These are phyloP conservation scores for Poeciliopsis turrubarensis DNA, from an alignment of 2,113 vertebrate species.

Conservation along the genomic window DNA sequence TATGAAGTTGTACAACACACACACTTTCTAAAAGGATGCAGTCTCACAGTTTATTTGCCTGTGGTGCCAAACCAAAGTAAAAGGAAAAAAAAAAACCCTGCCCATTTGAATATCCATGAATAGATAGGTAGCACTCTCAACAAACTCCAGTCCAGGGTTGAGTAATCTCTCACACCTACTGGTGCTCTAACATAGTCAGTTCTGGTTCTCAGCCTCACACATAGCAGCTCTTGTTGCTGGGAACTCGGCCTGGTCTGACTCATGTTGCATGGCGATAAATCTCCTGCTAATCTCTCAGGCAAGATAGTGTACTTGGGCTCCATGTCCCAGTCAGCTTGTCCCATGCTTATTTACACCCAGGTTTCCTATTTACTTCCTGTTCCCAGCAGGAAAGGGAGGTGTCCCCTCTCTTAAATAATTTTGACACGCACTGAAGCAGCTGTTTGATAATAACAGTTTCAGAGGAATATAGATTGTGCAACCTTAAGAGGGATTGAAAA, in stretches of 20 bases:
- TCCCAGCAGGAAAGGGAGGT: constrained; percentile 65
- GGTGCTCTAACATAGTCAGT: constrained; percentile 33
- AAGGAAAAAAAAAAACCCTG: neutral
- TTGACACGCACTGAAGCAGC: constrained; percentile 32
- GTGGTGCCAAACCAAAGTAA: neutral
- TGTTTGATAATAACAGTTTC: constrained; percentile 32
- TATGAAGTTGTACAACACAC: neutral
- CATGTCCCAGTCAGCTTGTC: constrained; percentile 60
- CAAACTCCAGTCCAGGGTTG: neutral
- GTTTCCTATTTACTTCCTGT: constrained; percentile 65
- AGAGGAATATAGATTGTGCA: constrained; percentile 6
- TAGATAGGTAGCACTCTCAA: neutral
- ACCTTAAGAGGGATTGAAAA: neutral
- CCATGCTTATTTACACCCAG: constrained; percentile 67
- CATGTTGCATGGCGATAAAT: constrained; percentile 79
- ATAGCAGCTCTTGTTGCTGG: constrained; percentile 65
- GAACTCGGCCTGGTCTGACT: constrained; percentile 65
- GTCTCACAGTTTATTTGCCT: neutral
- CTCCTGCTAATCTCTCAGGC: constrained; percentile 76
- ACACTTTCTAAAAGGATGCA: neutral
- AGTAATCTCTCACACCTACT: constrained; percentile 1
- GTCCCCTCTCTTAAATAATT: constrained; percentile 43
- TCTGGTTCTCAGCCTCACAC: constrained; percentile 64
- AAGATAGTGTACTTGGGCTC: constrained; percentile 68
- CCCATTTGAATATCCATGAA: neutral